phyloP scores from a whole-genome alignment of 2,113 vertebrate species.

The Parus major region DNA sequence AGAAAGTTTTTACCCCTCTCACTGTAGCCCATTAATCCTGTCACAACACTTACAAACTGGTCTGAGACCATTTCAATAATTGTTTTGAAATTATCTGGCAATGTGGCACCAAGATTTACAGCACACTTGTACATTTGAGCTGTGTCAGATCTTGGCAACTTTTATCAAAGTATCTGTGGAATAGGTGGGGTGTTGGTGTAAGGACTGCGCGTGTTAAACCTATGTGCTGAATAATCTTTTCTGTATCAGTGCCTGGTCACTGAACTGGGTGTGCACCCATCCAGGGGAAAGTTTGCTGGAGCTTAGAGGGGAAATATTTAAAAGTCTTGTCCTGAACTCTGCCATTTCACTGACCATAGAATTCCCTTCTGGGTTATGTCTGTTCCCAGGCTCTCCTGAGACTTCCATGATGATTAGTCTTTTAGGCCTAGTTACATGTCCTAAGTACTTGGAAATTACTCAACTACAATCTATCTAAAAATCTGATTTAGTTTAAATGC shows the following conservation, averaged over 20 bases:
- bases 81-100: neutral
- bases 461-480: neutral
- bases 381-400: neutral
- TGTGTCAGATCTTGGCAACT: neutral
- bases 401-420: neutral
- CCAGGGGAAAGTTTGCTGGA: neutral
- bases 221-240: neutral
- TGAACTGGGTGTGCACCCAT: neutral
- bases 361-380: neutral
- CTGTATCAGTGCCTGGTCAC: neutral
- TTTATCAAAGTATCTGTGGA: neutral
- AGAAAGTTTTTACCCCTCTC: neutral
- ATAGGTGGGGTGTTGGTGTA: neutral
- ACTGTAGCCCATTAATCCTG: neutral
- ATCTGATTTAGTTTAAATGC: neutral
- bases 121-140: neutral
- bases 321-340: neutral
- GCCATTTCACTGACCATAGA: neutral
- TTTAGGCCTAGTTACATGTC: neutral
- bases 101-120: neutral
- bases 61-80: neutral
- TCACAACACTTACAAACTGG: neutral
- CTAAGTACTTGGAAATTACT: neutral
- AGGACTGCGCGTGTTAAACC: neutral
- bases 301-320: neutral